phyloP scores from a whole-genome alignment of 2,113 vertebrate species.

The Argyrosomus japonicus region DNA sequence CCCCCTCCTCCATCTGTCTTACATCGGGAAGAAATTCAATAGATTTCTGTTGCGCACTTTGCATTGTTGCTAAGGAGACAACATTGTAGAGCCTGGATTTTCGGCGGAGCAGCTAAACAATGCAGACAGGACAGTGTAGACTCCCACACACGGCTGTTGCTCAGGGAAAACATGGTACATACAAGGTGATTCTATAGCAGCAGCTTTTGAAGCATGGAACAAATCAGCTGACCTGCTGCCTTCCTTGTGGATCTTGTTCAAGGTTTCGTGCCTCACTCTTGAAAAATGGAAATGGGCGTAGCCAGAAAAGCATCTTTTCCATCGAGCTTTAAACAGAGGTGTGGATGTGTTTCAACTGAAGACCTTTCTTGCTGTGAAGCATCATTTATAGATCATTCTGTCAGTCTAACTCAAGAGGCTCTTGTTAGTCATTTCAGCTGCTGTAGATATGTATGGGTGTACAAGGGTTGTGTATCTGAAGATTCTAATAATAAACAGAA shows the following conservation, averaged over 20 bases:
- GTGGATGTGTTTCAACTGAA: conserved; percentile 18
- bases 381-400: conserved; percentile 33
- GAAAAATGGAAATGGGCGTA: conserved; percentile 28
- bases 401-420: conserved; percentile 18
- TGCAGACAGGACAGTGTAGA: conserved; percentile 58
- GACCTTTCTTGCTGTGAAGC: conserved; percentile 8
- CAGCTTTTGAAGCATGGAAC: conserved; percentile 44
- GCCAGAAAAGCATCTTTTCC: conserved; percentile 1
- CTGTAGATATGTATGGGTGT: not conserved
- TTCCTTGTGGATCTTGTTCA: conserved; percentile 41
- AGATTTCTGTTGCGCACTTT: conserved; percentile 64
- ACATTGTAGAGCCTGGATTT: conserved; percentile 61
- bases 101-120: conserved; percentile 63
- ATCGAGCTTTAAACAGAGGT: conserved; percentile 5
- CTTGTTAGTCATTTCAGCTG: not conserved
- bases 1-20: conserved; percentile 36
- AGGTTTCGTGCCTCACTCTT: conserved; percentile 15
- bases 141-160: conserved; percentile 75
- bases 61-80: conserved; percentile 82
- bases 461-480: not conserved
- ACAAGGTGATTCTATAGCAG: conserved; percentile 56
- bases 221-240: conserved; percentile 64
- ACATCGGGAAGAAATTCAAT: conserved; percentile 78
- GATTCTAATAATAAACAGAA: not conserved
- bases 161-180: conserved; percentile 55